These are phyloP conservation scores for Nasalis larvatus DNA, from an alignment of 2,113 vertebrate species.

Conservation along the genomic window DNA sequence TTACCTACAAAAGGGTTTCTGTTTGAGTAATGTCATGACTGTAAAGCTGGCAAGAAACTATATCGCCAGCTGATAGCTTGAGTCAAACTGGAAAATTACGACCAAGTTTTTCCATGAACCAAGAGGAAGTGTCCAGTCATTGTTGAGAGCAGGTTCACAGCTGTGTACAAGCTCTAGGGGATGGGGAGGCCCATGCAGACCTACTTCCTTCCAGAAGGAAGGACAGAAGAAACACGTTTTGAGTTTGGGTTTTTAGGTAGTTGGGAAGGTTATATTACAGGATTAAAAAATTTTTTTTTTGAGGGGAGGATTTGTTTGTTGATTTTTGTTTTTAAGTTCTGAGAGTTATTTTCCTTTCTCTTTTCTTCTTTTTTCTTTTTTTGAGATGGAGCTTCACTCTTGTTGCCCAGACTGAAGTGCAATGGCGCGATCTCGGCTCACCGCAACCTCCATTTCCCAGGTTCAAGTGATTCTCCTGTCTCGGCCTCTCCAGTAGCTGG, in stretches of 20 bases:
- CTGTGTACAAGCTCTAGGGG: neutral
- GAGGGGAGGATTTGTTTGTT: neutral
- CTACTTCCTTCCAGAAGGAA: neutral
- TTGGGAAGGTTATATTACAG: neutral
- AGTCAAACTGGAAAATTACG: constrained; percentile 97
- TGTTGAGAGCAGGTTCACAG: neutral
- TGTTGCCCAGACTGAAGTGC: too few relatives aligned
- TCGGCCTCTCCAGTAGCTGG: too few relatives aligned
- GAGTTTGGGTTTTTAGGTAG: neutral
- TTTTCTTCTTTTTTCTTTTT: too few relatives aligned
- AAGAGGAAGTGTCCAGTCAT: neutral
- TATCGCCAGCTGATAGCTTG: constrained; percentile 96
- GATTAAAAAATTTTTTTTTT: neutral
- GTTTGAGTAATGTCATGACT: constrained; percentile 87
- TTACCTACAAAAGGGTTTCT: neutral
- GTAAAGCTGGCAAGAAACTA: constrained; percentile 93
- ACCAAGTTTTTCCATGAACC: constrained; percentile 81
- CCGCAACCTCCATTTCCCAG: too few relatives aligned
- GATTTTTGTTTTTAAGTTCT: neutral
- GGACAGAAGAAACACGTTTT: neutral
- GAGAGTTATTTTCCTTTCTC: neutral
- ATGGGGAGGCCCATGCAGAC: neutral
- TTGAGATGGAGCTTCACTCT: too few relatives aligned
- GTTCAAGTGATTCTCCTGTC: too few relatives aligned
- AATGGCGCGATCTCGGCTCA: fast-evolving